Evolutionary conservation across 2,888 invertebrate genomes (phyloP), one percentile per base, ranked within the genome.

Genomic region (Trissonchulus latispiculum): DNA sequence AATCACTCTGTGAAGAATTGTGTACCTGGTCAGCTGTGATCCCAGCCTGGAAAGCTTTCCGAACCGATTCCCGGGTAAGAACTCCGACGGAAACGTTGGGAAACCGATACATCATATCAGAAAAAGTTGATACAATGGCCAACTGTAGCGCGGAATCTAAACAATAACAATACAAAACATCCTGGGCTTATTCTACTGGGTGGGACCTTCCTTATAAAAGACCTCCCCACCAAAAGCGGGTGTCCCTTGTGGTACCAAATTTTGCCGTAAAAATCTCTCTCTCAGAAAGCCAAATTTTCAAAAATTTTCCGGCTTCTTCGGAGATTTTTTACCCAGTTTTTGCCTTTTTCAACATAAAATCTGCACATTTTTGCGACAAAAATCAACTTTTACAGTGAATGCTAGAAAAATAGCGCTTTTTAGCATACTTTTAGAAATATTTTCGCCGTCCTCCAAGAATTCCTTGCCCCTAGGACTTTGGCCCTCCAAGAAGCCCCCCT

Each of bases 61-160:
- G 87, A 32, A 99, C 91, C 0, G 96, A 95, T 84, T 96, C 95
- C 73, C 99, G 87, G 0, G 95, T 93, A 77, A 99, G 86, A 75
- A 94, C 90, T 1, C 94, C 95, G 72, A 96, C 95, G 68, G 92
- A 90, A 82, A 99, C 87, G 86, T 97, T 96, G 0, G 96, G 95
- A 87, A 99, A 95, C 82, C 91, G 90, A 85, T 94, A 95, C 73
- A 93, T 86, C 81, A 95, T 88, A 84, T 95, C 93, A 29, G 93
- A 92, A 84, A 97, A 97, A 1, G 96, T 87, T 0, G 92, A 93
- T 36, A 97, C 86, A 76, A 99, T 86, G 23, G 96, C 94, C 62
- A 95, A 91, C 86, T 96, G 94, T 74, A 97, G 87, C 81, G 90
- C 82, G 36, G 86, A 86, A 78, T 86, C 86, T 81, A 77, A 2